Evolutionary conservation across 2,797 vertebrate genomes (phyloP), one percentile per base, ranked within the genome.

Genomic region (Aeoliscus strigatus): DNA sequence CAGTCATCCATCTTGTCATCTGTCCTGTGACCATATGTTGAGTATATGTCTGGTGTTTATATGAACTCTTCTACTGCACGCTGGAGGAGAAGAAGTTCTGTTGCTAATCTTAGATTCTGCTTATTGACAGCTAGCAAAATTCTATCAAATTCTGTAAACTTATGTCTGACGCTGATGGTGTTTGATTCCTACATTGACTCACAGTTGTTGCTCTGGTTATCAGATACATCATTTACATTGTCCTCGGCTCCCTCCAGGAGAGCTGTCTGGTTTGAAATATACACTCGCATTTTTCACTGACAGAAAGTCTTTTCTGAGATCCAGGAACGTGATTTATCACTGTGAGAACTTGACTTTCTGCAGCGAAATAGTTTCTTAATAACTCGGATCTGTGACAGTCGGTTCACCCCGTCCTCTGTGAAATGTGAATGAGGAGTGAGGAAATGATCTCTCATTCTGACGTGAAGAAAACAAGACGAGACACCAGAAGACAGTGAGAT

Each of bases 211-310:
- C 48, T 60, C 46, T 56, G 64, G 50, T 58, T 38, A 64, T 71
- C 36, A 58, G 42, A 40, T 38, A 26, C 27, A 57, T 65, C 56
- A 73, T 69, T 60, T 34, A 45, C 51, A 15, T 64, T 13, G 17
- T 59, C 43, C 59, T 14, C 38, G 41, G 31, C 30, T 12, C 41
- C 48, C 73, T 71, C 51, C 62, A 28, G 46, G 57, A 65, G 64
- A 43, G 39, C 39, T 46, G 49, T 72, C 24, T 46, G 65, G 38
- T 60, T 73, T 69, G 39, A 73, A 76, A 67, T 52, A 67, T 52
- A 48, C 59, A 51, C 55, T 64, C 72, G 35, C 55, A 71, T 78
- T 65, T 64, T 76, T 70, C 32, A 56, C 61, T 70, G 73, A 69
- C 66, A 80, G 60, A 53, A 51, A 38, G 43, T 56, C 48, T 52